Evolutionary conservation across 2,797 vertebrate species (phyloP), one percentile per base, ranked within the genome.

Genomic region (Graptemys geographica): DNA sequence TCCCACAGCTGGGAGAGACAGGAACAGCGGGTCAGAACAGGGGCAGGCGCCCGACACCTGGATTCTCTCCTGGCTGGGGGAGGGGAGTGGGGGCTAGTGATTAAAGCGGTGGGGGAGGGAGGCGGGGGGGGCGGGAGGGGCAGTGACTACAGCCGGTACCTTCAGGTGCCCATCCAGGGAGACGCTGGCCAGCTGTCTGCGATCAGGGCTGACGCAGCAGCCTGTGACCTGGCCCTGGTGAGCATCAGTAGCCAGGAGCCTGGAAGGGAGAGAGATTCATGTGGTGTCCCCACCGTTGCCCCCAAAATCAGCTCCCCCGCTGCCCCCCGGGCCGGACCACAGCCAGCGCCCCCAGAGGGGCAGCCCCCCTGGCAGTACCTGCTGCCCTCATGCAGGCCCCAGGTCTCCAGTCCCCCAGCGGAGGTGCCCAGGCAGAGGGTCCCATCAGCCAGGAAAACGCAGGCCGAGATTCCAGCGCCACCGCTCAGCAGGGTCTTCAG

Each of bases 101-200:
- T 55, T 81, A 15, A n/a, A 19, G 25, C n/a, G 11, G 12, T n/a
- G n/a, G n/a, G n/a, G n/a, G n/a, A n/a, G n/a, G n/a, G 13, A 27
- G 15, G 41, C 4, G 27, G 2, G 5, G 37, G 13, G 52, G 41
- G 8, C 19, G 2, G 5, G 37, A 10, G 52, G 19, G n/a, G 15
- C 3, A 11, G 41, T 3, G 28, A 33, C 59, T 4, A 31, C 4
- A 33, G 12, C 19, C 7, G 59, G 25, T 94, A 99, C 99, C 98
- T 99, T 99, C 6, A 99, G 72, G 74, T 57, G 97, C 52, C 98
- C 98, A 88, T 99, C 99, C 83, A 99, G 96, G 81, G 99, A 99
- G 59, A 98, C 99, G 0, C 99, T 99, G 21, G 98, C 98, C 6
- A 99, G 92, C 84, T 98, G 96, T 62, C 98, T 98, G 87, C 47